These are phyloP conservation scores for Neosalanx taihuensis DNA, from an alignment of 2,797 vertebrate species.

Conservation along the genomic window DNA sequence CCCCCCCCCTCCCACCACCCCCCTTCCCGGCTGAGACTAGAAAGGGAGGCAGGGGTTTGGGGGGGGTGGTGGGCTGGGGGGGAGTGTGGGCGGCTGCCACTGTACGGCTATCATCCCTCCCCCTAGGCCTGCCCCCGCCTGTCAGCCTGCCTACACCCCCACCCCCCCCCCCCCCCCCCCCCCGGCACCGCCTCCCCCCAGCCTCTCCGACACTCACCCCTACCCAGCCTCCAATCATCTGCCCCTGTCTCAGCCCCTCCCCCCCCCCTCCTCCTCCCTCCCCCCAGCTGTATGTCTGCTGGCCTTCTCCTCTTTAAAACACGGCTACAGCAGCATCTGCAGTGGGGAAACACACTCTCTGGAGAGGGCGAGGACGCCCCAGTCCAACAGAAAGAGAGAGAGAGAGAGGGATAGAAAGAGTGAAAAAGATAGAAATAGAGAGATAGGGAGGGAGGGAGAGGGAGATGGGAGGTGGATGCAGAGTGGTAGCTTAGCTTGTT, in stretches of 20 bases:
- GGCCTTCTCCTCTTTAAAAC: slow-evolving; percentile 35
- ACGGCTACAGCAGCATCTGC: slow-evolving; percentile 20
- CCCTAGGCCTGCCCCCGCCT: slow-evolving; percentile 45
- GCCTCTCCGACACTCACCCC: slow-evolving; percentile 24
- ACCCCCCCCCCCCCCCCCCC: background rate
- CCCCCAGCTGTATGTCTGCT: background rate
- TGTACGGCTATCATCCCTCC: slow-evolving; percentile 34
- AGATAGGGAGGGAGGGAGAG: background rate
- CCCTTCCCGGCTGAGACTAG: background rate
- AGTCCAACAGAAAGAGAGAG: background rate
- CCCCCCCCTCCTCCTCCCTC: background rate
- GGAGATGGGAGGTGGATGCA: background rate
- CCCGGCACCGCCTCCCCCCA: slow-evolving; percentile 47
- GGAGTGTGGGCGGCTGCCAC: slow-evolving; percentile 27
- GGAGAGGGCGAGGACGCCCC: slow-evolving; percentile 24
- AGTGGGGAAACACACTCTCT: slow-evolving; percentile 44
- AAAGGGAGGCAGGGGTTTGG: background rate
- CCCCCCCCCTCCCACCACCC: slow-evolving; percentile 8
- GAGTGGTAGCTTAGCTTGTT: background rate
- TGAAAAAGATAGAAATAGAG: background rate
- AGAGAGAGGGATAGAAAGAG: background rate
- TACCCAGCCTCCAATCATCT: slow-evolving; percentile 27
- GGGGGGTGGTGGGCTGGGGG: slow-evolving; percentile 10
- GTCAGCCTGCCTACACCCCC: slow-evolving; percentile 38
- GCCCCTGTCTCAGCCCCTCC: slow-evolving; percentile 7